Evolutionary conservation across 2,888 invertebrate species (phyloP).

Genomic region (Hypena proboscidalis): DNA sequence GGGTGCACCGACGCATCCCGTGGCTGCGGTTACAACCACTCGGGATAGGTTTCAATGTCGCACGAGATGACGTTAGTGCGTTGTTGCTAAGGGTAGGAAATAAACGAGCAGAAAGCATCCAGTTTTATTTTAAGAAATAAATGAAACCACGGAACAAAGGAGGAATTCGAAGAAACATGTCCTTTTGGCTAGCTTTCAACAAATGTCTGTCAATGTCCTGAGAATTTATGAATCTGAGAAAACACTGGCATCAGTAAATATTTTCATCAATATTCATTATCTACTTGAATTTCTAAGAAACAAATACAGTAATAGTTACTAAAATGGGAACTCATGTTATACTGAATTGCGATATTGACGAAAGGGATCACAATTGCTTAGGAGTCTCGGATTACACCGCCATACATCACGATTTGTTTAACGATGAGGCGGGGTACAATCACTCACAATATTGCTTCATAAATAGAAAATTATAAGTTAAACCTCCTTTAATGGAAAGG

Average conservation of each 20-base stretch:
- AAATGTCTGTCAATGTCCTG: too few relatives aligned
- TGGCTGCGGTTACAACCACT: constrained; percentile 78
- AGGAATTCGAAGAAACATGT: too few relatives aligned
- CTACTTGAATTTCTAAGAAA: too few relatives aligned
- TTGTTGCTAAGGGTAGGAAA: constrained; percentile 68
- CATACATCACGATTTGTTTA: constrained; percentile 28
- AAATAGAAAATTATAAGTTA: constrained; percentile 19
- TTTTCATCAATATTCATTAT: not conserved
- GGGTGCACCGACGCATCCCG: constrained; percentile 73
- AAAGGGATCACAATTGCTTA: constrained; percentile 12
- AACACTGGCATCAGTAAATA: not conserved
- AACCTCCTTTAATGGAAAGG: constrained; percentile 35
- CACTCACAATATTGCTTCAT: constrained; percentile 12
- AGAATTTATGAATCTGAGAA: too few relatives aligned
- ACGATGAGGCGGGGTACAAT: constrained; percentile 19
- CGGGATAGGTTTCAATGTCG: constrained; percentile 77
- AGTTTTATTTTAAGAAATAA: too few relatives aligned
- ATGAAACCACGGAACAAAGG: too few relatives aligned
- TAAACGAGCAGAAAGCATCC: constrained; percentile 34
- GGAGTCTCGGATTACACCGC: constrained; percentile 13
- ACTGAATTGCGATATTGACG: constrained; percentile 29
- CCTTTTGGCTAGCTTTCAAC: too few relatives aligned
- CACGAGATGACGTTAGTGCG: constrained; percentile 58
- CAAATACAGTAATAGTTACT: constrained; percentile 3
- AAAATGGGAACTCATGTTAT: constrained; percentile 21